A percentile compares a stretch with the other conserved stretches of the same genome.
phyloP scores from a whole-genome alignment of 2,888 invertebrate species.

The Trissolcus japonicus region DNA sequence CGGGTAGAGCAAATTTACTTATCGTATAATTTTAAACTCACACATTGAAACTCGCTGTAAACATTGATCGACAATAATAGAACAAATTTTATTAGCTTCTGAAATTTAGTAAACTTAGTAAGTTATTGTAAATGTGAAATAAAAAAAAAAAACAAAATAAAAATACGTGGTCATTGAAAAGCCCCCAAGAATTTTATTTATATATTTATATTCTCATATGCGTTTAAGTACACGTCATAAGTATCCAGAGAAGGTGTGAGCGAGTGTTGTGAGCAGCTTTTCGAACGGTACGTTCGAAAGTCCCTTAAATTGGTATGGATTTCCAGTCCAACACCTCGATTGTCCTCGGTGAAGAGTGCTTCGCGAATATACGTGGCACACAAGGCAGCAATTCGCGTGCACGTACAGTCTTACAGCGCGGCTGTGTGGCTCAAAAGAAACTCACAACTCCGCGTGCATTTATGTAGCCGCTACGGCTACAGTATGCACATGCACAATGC shows the following conservation, averaged over 20 bases:
- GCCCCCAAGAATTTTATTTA: conserved; percentile 23
- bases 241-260: conserved; percentile 45
- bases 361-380: conserved; percentile 68
- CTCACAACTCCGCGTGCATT: conserved; percentile 41
- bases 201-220: conserved; percentile 37
- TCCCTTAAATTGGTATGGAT: conserved; percentile 76
- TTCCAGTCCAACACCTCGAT: conserved; percentile 77
- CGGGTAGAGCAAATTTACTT: not conserved
- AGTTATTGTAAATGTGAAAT: too few species aligned
- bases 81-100: too few species aligned
- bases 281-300: conserved; percentile 70
- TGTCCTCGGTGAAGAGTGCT: conserved; percentile 74
- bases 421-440: conserved; percentile 21
- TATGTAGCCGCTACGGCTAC: conserved; percentile 57
- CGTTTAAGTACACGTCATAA: conserved; percentile 44
- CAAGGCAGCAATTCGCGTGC: conserved; percentile 54
- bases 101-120: too few species aligned
- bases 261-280: conserved; percentile 64
- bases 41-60: not conserved
- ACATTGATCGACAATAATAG: too few species aligned
- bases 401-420: conserved; percentile 23
- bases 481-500: conserved; percentile 55
- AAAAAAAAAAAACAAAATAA: not conserved
- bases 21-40: not conserved
- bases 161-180: conserved; percentile 17